Base-by-base conservation (phyloP, 2,113 vertebrate genomes). In the Acrocephalus arundinaceus region DNA sequence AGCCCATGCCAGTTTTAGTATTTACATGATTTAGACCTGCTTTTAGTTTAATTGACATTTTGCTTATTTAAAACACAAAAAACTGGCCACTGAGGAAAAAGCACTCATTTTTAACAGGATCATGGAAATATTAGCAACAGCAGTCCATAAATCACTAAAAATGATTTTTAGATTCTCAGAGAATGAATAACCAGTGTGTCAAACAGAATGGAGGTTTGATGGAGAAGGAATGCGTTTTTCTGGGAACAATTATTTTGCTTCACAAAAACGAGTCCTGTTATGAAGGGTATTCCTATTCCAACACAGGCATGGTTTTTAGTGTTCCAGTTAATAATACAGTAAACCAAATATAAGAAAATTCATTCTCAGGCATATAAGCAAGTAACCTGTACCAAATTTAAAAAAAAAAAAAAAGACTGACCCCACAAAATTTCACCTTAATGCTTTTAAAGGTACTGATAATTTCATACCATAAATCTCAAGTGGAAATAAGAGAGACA, bases 11-110 rank as follows among this genome's bases (percentile, higher is more conserved):
- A 88, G 41, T 77, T 90, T 89, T 62, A 83, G 33, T 43, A 63
- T 57, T 71, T 10, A 73, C 0, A 2, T 63, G 43, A 91, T 74
- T 93, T 93, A 95, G 75, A 74, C 18, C 28, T 74, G 65, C 0
- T 86, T 95, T 95, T 62, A 85, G 23, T 93, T 91, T 86, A 83
- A 96, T 41, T 86, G 93, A 90, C 39, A 74, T 74, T 94, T 93
- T 74, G 18, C 55, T 88, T 90, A 77, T 81, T 91, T 90, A 67
- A 95, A 96, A 79, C 45, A 75, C 54, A 90, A 88, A 39, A 93
- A 93, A 58, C 20, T 61, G 48, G 27, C 43, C 87, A 92, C 68
- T 25, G 59, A 82, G 79, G 85, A 76, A 61, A 89, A 92, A 80
- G 39, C 16, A 37, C 21, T 77, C 25, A 41, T 70, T 86, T 86